Percentiles rank a stretch among this genome's conserved stretches.
Conservation (phyloP, 37 sponge, comb jelly and placozoan genomes). For the Crambe crambe region DNA sequence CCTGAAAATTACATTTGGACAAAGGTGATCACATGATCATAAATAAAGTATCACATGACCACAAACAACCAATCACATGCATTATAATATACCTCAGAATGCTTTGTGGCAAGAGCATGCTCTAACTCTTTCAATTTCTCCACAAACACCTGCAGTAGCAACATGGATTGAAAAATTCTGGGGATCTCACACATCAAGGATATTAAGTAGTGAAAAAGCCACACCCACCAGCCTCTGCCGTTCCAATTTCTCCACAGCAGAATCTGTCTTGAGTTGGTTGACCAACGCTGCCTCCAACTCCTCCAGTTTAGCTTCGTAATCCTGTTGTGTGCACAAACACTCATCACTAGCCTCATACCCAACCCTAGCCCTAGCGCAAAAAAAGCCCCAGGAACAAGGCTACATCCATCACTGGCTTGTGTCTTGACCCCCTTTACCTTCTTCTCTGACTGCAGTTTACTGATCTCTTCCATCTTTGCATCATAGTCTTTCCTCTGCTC, state of each 20-base stretch:
- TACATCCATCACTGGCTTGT: too few relatives aligned
- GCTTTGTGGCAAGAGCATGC: slow-evolving; percentile 4
- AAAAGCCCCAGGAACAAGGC: too few relatives aligned
- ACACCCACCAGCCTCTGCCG: slow-evolving; percentile 51
- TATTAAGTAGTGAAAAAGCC: not conserved
- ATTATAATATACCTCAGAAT: slow-evolving; percentile 13
- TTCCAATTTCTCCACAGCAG: slow-evolving; percentile 55
- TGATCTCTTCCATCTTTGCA: slow-evolving; percentile 24
- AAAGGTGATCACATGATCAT: not conserved
- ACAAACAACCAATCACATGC: not conserved
- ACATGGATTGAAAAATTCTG: not conserved
- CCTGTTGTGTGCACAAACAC: slow-evolving; percentile 10
- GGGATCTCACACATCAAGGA: not conserved
- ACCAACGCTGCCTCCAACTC: slow-evolving; percentile 47
- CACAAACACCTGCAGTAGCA: slow-evolving; percentile 25
- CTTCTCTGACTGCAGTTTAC: slow-evolving; percentile 35
- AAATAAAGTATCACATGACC: not conserved
- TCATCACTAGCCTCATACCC: not conserved
- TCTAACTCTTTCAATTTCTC: slow-evolving; percentile 29
- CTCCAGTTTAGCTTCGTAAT: slow-evolving; percentile 48
- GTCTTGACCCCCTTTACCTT: slow-evolving; percentile 33
- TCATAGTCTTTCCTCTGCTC: slow-evolving; percentile 35
- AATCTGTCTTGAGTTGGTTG: slow-evolving; percentile 57
- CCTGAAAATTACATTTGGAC: not conserved
- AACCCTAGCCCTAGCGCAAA: not conserved